Percentiles rank a stretch among this genome's conserved stretches.
These are phyloP conservation scores for Battus philenor DNA, from an alignment of 1,140 invertebrate species.

Conservation along the genomic window DNA sequence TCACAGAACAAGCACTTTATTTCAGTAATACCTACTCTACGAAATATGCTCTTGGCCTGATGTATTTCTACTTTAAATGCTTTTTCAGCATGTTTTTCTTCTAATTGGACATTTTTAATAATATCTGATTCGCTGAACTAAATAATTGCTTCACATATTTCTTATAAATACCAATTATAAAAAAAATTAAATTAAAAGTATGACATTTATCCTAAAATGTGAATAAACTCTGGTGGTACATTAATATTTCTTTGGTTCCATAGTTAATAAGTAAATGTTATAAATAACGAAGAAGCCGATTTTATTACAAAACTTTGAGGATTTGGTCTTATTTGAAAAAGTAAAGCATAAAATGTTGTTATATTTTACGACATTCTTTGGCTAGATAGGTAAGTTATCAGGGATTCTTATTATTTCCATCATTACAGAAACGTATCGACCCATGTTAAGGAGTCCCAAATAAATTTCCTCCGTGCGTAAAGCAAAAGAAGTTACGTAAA, in stretches of 20 bases:
- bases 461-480: constrained; percentile 54
- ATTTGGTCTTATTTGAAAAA: constrained; percentile 5
- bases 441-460: constrained; percentile 49
- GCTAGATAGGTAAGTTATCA: constrained; percentile 11
- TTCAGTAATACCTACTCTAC: constrained; percentile 3
- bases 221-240: too few species aligned
- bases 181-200: too few species aligned
- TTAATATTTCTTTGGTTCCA: background rate
- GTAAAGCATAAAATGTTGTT: constrained; percentile 14
- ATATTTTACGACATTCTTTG: constrained; percentile 11
- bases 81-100: too few species aligned
- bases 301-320: constrained; percentile 15
- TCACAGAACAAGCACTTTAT: constrained; percentile 13
- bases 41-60: too few species aligned
- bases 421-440: constrained; percentile 33
- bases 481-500: constrained; percentile 64
- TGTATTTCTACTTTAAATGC: too few species aligned
- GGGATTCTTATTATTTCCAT: constrained; percentile 36
- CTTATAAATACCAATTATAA: too few species aligned
- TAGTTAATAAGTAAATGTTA: constrained; percentile 1
- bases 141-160: too few species aligned
- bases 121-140: too few species aligned
- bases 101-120: too few species aligned
- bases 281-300: constrained; percentile 2
- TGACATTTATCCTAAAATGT: too few species aligned